Conservation (phyloP, 1,140 invertebrate genomes). For the Rhizoglyphus robini region DNA sequence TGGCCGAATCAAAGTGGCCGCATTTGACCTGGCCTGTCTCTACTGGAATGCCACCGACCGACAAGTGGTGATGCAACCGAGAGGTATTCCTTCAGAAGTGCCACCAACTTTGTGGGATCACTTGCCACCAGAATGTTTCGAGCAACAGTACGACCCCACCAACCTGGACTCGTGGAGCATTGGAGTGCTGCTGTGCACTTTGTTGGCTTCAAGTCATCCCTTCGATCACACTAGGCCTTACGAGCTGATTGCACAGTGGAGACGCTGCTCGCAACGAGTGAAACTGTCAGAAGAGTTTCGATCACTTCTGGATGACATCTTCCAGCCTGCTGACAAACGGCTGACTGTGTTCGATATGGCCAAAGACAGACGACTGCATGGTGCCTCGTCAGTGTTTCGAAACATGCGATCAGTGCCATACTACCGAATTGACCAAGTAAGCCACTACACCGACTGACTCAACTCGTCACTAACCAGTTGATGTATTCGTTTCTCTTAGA, state of each 20-base stretch:
- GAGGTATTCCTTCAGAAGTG: neutral
- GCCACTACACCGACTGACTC: too few relatives aligned
- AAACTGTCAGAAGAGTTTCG: neutral
- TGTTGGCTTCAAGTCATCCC: neutral
- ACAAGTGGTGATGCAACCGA: too few relatives aligned
- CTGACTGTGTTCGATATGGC: neutral
- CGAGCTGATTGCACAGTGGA: neutral
- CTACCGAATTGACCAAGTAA: neutral
- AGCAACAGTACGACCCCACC: neutral
- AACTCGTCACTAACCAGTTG: neutral
- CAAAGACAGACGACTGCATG: neutral
- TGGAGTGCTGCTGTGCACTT: neutral
- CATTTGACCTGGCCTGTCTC: neutral
- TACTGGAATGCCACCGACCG: neutral
- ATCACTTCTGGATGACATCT: slow-evolving; percentile 1
- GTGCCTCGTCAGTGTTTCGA: neutral
- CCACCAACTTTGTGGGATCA: neutral
- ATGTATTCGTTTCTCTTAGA: neutral
- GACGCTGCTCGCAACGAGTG: neutral
- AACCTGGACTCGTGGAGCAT: slow-evolving; percentile 4
- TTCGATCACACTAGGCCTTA: neutral
- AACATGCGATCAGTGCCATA: neutral
- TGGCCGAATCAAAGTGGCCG: neutral
- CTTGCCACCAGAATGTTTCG: slow-evolving; percentile 1
- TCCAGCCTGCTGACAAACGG: neutral